A percentile compares a stretch with the other conserved stretches of the same genome.
These are phyloP conservation scores for Agelas oroides DNA, from an alignment of 37 sponge, comb jelly and placozoan species.

Conservation along the genomic window DNA sequence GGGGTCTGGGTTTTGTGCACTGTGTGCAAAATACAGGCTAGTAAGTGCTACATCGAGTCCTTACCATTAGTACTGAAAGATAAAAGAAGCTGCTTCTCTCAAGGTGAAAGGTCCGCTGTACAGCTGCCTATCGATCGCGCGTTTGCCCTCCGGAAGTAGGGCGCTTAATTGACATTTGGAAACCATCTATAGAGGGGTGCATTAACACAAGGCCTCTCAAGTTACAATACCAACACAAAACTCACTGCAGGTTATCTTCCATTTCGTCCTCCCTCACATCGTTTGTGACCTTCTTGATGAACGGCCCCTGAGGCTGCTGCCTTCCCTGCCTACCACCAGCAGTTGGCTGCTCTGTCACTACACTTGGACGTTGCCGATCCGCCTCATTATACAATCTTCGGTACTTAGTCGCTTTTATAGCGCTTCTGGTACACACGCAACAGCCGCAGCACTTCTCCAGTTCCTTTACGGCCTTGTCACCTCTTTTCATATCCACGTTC, in stretches of 20 bases:
- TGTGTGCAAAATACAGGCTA: no score
- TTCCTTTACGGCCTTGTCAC: slow-evolving; percentile 84
- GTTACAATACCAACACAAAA: no score
- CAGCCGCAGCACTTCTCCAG: slow-evolving; percentile 95
- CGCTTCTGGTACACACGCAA: slow-evolving; percentile 59
- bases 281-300: slow-evolving; percentile 80
- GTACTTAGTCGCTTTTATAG: slow-evolving; percentile 58
- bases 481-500: slow-evolving; percentile 86
- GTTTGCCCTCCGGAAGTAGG: no score
- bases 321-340: slow-evolving; percentile 8
- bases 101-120: no score
- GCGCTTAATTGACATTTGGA: no score
- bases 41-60: no score
- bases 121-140: no score
- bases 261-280: slow-evolving; percentile 96
- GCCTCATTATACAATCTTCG: slow-evolving; percentile 75
- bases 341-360: slow-evolving; percentile 57
- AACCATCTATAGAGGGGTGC: no score
- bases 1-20: no score
- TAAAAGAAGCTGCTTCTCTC: no score
- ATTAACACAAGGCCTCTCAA: no score
- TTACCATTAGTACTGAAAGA: no score
- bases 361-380: neutral
- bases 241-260: slow-evolving; percentile 95
- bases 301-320: slow-evolving; percentile 58